phyloP scores from a whole-genome alignment of 2,113 vertebrate species.

The Periophthalmus modestus region DNA sequence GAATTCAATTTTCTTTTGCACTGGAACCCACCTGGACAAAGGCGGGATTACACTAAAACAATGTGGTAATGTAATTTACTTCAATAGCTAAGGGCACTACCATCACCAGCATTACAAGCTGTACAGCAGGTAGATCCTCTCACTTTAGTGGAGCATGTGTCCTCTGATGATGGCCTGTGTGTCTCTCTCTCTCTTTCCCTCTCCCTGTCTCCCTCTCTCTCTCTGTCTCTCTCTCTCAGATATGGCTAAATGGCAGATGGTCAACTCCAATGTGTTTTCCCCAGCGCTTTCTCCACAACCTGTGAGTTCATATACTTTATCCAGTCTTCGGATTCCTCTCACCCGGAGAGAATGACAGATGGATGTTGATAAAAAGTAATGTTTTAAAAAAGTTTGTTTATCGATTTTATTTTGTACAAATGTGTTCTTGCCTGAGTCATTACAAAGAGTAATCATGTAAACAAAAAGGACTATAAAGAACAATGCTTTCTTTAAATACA shows the following conservation, averaged over 20 bases:
- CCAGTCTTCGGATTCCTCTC: neutral
- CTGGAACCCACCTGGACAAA: too few relatives aligned
- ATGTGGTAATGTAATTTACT: too few relatives aligned
- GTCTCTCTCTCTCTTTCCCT: too few relatives aligned
- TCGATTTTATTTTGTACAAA: neutral
- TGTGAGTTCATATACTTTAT: neutral
- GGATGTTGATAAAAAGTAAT: neutral
- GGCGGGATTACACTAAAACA: too few relatives aligned
- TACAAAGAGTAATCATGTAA: neutral
- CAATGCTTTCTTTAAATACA: neutral
- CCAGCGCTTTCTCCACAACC: neutral
- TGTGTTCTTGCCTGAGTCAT: neutral
- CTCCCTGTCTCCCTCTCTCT: too few relatives aligned
- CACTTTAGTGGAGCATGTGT: neutral
- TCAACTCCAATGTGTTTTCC: constrained; percentile 14
- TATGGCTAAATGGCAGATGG: constrained; percentile 20
- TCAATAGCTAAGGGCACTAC: too few relatives aligned
- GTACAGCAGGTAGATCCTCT: neutral
- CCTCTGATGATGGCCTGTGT: neutral
- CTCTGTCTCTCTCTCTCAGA: neutral
- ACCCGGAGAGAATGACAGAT: constrained; percentile 4
- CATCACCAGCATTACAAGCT: too few relatives aligned
- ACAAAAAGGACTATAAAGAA: neutral
- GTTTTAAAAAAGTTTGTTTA: neutral
- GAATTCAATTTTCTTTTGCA: too few relatives aligned